Base-by-base conservation (phyloP, 2,888 invertebrate genomes). In the Plebejus argus region DNA sequence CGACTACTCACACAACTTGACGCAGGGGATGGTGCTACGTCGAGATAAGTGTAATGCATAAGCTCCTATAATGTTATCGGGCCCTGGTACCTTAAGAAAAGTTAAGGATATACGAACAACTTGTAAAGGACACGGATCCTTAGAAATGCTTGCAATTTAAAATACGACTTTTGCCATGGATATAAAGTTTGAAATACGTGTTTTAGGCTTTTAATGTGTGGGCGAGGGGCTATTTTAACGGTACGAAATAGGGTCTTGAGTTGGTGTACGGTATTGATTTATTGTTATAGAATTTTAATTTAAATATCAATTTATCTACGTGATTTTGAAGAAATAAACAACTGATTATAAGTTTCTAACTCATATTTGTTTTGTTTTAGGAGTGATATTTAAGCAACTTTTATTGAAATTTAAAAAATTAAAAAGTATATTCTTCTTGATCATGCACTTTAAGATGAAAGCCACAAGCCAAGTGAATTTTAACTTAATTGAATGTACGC, bases 21-120 rank as follows among this genome's bases (percentile, higher is more conserved):
- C 45, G 58, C 18, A 71, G 18, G 23, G 58, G 45, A 6, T 72
- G 72, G 39, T 72, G 72, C 20, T 72, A n/a, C 71, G 18, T 66
- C 70, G 20, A 76, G 28, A 70, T 76, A 76, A 72, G 72, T 23
- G 39, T 49, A 72, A 20, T 28, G 20, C 45, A 6, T 72, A 72
- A 79, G 72, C 79, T 81, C 81, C 77, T 66, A 45, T 76, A 75
- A 49, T 76, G 78, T 80, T 77, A 81, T 82, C 78, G 70, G 76
- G 78, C 78, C 82, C 81, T 81, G 80, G 82, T 81, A 80, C 78
- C 77, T 70, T 70, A 79, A 78, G 80, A 79, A 80, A 81, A 71
- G 78, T 80, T 78, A 78, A 81, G 80, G 81, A 81, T 77, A 78
- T 78, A 66, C 28, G 66, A 5, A 28, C 28, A 66, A 66, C 66